These are phyloP conservation scores for Montipora cactus DNA, from an alignment of 64 coral and sea anemone species.

Conservation along the genomic window DNA sequence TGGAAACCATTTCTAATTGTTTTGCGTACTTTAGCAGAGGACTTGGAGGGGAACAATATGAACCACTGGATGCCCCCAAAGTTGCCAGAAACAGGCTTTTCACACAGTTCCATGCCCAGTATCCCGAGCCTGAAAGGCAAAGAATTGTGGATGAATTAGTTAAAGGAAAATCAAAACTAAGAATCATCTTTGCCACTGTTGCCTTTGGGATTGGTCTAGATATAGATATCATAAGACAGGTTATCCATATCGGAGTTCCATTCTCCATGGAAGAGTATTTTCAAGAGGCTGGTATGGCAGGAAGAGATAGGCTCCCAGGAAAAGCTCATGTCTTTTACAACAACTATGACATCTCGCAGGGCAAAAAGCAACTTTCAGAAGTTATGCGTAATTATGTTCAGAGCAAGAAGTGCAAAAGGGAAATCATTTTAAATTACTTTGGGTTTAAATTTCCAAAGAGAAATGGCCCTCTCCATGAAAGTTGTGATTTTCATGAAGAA, in stretches of 20 bases:
- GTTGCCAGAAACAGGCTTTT: slow-evolving; percentile 46
- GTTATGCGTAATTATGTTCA: background rate
- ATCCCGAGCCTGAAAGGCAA: slow-evolving; percentile 40
- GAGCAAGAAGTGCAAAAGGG: background rate
- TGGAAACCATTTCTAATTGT: slow-evolving; percentile 48
- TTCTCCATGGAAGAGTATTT: slow-evolving; percentile 59
- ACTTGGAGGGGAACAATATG: slow-evolving; percentile 20
- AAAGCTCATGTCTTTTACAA: background rate
- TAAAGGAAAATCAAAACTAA: slow-evolving; percentile 32
- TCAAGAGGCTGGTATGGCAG: slow-evolving; percentile 45
- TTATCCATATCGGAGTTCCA: slow-evolving; percentile 56
- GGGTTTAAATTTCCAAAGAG: background rate
- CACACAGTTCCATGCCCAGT: slow-evolving; percentile 61
- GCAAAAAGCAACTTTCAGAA: background rate
- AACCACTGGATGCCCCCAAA: slow-evolving; percentile 7
- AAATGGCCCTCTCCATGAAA: background rate
- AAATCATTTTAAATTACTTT: background rate
- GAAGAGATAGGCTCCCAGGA: slow-evolving; percentile 46
- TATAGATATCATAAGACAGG: slow-evolving; percentile 23
- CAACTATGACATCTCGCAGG: background rate
- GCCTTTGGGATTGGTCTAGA: slow-evolving; percentile 59
- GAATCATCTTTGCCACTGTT: slow-evolving; percentile 51
- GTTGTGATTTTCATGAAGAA: background rate
- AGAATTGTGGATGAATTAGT: slow-evolving; percentile 47
- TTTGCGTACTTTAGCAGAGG: slow-evolving; percentile 36